phyloP scores from a whole-genome alignment of 1,140 invertebrate species.

The Drosophila nannoptera region DNA sequence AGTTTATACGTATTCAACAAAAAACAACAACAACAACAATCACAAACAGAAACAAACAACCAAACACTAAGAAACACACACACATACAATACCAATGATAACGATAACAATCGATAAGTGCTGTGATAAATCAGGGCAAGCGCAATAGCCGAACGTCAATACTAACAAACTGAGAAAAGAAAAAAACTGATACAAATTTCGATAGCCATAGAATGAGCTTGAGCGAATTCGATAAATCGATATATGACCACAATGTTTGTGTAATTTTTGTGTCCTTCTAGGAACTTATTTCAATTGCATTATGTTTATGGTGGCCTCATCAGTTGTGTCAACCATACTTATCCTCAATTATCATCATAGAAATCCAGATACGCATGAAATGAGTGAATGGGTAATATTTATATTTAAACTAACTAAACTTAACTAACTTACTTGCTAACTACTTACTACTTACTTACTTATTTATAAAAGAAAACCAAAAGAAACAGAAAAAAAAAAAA shows the following conservation, averaged over 20 bases:
- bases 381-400: conserved; percentile 95
- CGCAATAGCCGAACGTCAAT: too few relatives aligned
- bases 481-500: conserved; percentile 2
- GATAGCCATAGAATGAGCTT: conserved; percentile 24
- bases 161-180: not conserved
- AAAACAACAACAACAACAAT: conserved; percentile 17
- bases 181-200: conserved; percentile 12
- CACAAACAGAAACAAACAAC: conserved; percentile 4
- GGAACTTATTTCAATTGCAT: conserved; percentile 99
- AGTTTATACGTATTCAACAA: conserved; percentile 7
- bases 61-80: not conserved
- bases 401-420: conserved; percentile 61
- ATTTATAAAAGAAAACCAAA: conserved; percentile 32
- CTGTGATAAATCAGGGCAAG: too few relatives aligned
- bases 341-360: conserved; percentile 99
- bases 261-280: conserved; percentile 79
- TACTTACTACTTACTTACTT: conserved; percentile 61
- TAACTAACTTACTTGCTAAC: conserved; percentile 55
- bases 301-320: conserved; percentile 98
- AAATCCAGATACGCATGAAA: conserved; percentile 97
- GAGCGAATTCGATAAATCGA: conserved; percentile 35
- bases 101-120: conserved; percentile 7
- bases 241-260: conserved; percentile 74
- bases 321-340: conserved; percentile 98
- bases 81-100: conserved; percentile 10